A percentile compares a stretch with the other conserved stretches of the same genome.
Conservation (phyloP, 2,888 invertebrate species). For the Theristus sp. region DNA sequence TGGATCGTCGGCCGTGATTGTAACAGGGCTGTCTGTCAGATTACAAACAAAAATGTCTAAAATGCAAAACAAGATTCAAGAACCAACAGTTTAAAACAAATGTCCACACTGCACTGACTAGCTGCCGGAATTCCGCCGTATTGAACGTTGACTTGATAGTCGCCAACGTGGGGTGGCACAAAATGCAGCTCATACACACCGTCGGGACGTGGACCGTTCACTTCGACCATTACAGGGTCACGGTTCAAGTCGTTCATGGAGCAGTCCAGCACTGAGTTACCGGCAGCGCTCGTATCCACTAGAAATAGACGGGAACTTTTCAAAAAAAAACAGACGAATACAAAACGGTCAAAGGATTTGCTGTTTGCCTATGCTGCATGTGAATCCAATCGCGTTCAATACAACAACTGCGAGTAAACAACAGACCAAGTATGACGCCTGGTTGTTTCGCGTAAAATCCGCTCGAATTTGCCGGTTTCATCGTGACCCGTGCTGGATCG, state of each 20-base stretch:
- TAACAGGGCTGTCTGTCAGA: conserved; percentile 15
- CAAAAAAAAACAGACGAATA: too few species aligned
- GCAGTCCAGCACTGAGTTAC: background rate
- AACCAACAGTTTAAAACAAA: too few species aligned
- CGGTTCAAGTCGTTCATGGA: conserved; percentile 20
- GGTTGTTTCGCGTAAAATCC: background rate
- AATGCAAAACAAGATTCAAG: too few species aligned
- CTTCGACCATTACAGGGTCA: conserved; percentile 16
- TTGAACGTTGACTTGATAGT: conserved; percentile 19
- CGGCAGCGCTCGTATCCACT: background rate
- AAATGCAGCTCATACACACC: conserved; percentile 22
- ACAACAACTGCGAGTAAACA: background rate
- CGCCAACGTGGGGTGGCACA: conserved; percentile 21
- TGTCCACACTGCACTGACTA: conserved; percentile 9
- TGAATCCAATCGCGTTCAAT: background rate
- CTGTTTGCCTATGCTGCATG: background rate
- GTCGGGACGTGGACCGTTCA: conserved; percentile 12
- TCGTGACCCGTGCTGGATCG: conserved; percentile 37
- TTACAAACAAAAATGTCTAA: background rate
- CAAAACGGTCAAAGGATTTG: too few species aligned
- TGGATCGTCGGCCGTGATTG: conserved; percentile 18
- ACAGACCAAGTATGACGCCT: background rate
- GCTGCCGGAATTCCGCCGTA: conserved; percentile 24
- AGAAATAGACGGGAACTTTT: too few species aligned
- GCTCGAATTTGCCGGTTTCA: background rate